Evolutionary conservation across 2,888 invertebrate genomes (phyloP).

Genomic region (Eupithecia insigniata): DNA sequence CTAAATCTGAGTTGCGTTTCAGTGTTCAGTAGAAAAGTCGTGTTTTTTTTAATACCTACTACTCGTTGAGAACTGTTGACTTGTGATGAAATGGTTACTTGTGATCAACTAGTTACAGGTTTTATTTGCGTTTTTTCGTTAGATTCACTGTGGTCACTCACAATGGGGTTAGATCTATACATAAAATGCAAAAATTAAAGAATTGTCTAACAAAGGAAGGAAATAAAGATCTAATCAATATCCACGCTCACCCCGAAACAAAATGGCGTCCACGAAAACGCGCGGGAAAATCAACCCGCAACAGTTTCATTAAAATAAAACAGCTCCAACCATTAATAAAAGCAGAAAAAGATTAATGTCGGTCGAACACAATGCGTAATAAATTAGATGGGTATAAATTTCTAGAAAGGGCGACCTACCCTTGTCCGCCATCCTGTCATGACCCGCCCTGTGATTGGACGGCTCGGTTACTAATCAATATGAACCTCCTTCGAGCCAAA

Average conservation of each 20-base stretch:
- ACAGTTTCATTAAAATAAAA: conserved; percentile 82
- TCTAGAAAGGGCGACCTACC: conserved; percentile 69
- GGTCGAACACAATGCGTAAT: conserved; percentile 77
- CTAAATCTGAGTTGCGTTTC: too few relatives aligned
- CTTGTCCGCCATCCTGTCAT: conserved; percentile 72
- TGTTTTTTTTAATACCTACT: too few relatives aligned
- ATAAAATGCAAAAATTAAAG: background rate
- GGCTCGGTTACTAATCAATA: conserved; percentile 75
- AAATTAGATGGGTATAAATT: conserved; percentile 78
- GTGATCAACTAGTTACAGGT: too few relatives aligned
- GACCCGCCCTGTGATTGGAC: conserved; percentile 68
- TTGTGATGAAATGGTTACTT: too few relatives aligned
- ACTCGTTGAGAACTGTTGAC: too few relatives aligned
- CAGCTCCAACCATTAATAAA: conserved; percentile 78
- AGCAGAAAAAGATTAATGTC: conserved; percentile 82
- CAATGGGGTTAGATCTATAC: too few relatives aligned
- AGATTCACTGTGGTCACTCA: too few relatives aligned
- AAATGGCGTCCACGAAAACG: conserved; percentile 67
- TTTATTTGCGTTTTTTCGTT: too few relatives aligned
- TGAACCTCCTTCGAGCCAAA: conserved; percentile 38
- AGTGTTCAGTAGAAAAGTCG: too few relatives aligned
- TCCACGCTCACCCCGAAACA: conserved; percentile 49
- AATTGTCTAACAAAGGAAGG: background rate
- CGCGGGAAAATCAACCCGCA: conserved; percentile 60
- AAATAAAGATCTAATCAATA: conserved; percentile 38